These are phyloP conservation scores for Misgurnus anguillicaudatus DNA, from an alignment of 2,113 vertebrate genomes.

Conservation along the genomic window DNA sequence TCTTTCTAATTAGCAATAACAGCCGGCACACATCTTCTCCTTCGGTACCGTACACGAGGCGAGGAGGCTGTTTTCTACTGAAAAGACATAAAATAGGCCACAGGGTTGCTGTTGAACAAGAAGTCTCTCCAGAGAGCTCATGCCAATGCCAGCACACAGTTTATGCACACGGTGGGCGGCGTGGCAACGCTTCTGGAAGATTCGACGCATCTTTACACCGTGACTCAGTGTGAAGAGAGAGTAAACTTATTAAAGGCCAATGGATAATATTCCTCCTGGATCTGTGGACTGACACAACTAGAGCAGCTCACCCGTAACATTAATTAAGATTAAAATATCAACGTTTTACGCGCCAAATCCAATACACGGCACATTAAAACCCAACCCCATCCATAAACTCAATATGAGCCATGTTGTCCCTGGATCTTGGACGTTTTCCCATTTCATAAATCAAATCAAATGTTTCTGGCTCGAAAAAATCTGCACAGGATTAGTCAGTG, in stretches of 20 bases:
- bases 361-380: constrained; percentile 33
- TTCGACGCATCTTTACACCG: background rate
- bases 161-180: background rate
- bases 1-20: constrained; percentile 39
- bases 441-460: constrained; percentile 45
- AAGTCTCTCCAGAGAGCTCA: background rate
- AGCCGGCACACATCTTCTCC: background rate
- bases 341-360: constrained; percentile 58
- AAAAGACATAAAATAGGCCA: constrained; percentile 23
- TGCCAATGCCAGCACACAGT: background rate
- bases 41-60: constrained; percentile 29
- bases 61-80: constrained; percentile 20
- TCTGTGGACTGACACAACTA: constrained; percentile 72
- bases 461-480: constrained; percentile 13
- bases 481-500: background rate
- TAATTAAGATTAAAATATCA: constrained; percentile 69
- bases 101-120: constrained; percentile 25
- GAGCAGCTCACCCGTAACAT: constrained; percentile 69
- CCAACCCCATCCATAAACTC: constrained; percentile 24
- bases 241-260: constrained; percentile 68
- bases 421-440: constrained; percentile 32
- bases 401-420: constrained; percentile 33
- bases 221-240: constrained; percentile 53
- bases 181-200: background rate
- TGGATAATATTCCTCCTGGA: constrained; percentile 72